Conservation (phyloP, 2,888 invertebrate genomes). For the Bugulina stolonifera region DNA sequence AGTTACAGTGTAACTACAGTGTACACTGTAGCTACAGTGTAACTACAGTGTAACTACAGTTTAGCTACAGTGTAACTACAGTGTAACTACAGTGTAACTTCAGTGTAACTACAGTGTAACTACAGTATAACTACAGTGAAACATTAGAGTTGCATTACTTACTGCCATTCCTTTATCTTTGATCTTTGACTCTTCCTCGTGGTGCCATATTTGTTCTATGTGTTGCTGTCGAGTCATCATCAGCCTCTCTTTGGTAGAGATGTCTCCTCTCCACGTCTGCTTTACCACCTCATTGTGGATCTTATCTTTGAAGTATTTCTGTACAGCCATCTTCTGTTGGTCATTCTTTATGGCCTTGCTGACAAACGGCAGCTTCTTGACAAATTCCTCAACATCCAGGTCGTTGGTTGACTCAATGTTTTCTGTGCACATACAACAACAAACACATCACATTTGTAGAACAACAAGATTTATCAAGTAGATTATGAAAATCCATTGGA, state of each 20-base stretch:
- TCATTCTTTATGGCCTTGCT: constrained; percentile 22
- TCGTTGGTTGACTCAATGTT: constrained; percentile 21
- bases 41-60: not conserved
- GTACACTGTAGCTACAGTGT: not conserved
- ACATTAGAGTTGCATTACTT: too few relatives aligned
- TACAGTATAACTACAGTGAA: not conserved
- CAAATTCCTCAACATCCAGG: constrained; percentile 23
- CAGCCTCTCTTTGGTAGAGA: constrained; percentile 24
- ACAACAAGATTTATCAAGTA: too few relatives aligned
- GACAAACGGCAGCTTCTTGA: constrained; percentile 15
- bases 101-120: not conserved
- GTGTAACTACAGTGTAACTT: not conserved
- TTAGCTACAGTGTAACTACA: not conserved
- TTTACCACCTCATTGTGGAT: constrained; percentile 25
- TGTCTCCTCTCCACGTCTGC: constrained; percentile 27
- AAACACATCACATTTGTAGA: too few relatives aligned
- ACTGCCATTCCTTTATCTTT: constrained; percentile 24
- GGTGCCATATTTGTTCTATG: constrained; percentile 24
- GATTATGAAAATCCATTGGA: too few relatives aligned
- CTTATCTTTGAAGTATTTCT: constrained; percentile 26
- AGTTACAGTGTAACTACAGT: not conserved
- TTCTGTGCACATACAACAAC: not conserved
- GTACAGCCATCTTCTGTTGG: constrained; percentile 20
- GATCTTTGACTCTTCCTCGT: constrained; percentile 23
- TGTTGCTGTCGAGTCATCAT: constrained; percentile 23